A percentile compares a stretch with the other conserved stretches of the same genome.
Conservation (phyloP, 2,113 vertebrate species). For the Festucalex cinctus region DNA sequence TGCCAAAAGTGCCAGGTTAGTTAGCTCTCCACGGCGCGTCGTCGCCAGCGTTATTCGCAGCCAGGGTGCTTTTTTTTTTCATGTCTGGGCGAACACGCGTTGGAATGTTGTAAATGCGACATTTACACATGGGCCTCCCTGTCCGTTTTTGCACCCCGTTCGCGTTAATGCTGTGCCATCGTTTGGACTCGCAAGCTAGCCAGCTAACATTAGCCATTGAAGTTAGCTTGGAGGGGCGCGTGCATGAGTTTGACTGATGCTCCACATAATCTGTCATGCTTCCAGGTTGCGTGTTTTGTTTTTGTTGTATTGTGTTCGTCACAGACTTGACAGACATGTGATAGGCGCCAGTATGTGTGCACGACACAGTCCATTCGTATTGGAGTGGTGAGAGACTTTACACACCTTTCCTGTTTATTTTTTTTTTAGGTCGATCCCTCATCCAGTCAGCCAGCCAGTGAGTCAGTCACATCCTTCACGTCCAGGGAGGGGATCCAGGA, state of each 20-base stretch:
- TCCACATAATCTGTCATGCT: constrained; percentile 1
- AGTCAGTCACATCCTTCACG: constrained; percentile 41
- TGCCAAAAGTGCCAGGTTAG: constrained; percentile 58
- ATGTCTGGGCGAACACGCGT: constrained; percentile 3
- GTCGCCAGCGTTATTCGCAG: constrained; percentile 24
- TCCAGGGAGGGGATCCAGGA: constrained; percentile 22
- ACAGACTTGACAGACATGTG: background rate
- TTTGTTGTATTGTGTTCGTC: background rate
- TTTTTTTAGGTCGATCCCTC: constrained; percentile 44
- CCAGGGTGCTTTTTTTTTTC: constrained; percentile 23
- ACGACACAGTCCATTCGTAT: no score
- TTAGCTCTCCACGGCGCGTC: constrained; percentile 45
- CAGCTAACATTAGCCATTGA: constrained; percentile 57
- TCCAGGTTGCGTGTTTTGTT: background rate
- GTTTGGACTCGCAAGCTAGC: constrained; percentile 44
- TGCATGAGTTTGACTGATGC: constrained; percentile 36
- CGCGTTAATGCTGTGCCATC: constrained; percentile 31
- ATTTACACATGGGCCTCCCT: no score
- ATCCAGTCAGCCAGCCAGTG: background rate
- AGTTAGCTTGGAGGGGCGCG: constrained; percentile 40
- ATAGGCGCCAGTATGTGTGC: background rate
- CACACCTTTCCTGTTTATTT: constrained; percentile 30
- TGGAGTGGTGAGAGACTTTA: constrained; percentile 12
- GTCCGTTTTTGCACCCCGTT: background rate
- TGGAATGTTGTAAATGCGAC: background rate